Percentiles rank a stretch among this genome's conserved stretches.
Evolutionary conservation across 2,888 invertebrate genomes (phyloP).

Genomic region (Caenorhabditis angaria): DNA sequence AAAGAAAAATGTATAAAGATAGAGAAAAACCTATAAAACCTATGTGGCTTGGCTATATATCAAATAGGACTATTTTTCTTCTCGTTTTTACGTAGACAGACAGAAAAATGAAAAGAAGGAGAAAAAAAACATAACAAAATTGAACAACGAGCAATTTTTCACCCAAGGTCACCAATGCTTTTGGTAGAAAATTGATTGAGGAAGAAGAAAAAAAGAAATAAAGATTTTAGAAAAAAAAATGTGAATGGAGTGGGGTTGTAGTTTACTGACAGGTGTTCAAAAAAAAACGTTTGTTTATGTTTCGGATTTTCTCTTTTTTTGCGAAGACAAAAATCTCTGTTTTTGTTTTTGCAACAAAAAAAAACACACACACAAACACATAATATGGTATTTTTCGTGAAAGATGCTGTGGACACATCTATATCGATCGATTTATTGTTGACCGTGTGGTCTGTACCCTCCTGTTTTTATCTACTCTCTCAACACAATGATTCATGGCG

Average conservation of each 20-base stretch:
- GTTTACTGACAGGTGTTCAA: not conserved
- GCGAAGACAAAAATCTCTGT: not conserved
- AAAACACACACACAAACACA: not conserved
- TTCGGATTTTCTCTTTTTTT: not conserved
- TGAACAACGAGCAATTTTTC: not conserved
- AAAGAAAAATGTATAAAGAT: not conserved
- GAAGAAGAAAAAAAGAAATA: not conserved
- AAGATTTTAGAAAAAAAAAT: not conserved
- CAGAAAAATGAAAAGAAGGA: too few relatives aligned
- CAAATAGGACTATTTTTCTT: not conserved
- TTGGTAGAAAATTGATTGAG: not conserved
- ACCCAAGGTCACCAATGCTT: not conserved
- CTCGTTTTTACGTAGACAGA: too few relatives aligned
- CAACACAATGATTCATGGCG: not conserved
- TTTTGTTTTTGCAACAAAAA: not conserved
- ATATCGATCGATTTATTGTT: constrained; percentile 4
- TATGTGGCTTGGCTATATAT: not conserved
- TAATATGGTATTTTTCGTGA: not conserved
- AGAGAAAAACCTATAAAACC: not conserved
- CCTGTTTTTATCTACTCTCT: not conserved
- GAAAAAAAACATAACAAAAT: not conserved
- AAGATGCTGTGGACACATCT: not conserved
- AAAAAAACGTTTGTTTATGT: not conserved
- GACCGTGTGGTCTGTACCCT: not conserved
- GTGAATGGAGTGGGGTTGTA: not conserved